Evolutionary conservation across 37 sponge, comb jelly and placozoan genomes (phyloP).

Genomic region (Tethya wilhelma): DNA sequence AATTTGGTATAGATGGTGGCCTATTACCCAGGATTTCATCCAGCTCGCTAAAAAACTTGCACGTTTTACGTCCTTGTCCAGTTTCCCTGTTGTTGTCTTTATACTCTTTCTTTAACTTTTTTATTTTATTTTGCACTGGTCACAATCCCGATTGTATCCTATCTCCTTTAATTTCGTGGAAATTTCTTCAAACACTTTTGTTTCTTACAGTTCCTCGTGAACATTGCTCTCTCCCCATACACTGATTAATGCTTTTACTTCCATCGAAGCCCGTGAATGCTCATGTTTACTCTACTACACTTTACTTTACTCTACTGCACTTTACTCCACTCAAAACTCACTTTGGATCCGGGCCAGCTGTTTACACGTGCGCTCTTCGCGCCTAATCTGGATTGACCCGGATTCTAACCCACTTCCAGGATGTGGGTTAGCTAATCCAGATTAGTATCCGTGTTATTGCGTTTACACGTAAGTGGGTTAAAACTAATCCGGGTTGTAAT

Average conservation of each 20-base stretch:
- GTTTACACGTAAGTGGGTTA: too few relatives aligned
- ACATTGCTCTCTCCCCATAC: not conserved
- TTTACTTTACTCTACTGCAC: too few relatives aligned
- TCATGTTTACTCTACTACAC: too few relatives aligned
- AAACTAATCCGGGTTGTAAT: too few relatives aligned
- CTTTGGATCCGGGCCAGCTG: too few relatives aligned
- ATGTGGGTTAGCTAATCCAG: too few relatives aligned
- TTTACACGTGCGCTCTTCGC: too few relatives aligned
- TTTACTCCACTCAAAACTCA: too few relatives aligned
- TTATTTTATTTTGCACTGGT: not conserved
- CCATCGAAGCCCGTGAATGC: not conserved
- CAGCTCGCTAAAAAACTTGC: not conserved
- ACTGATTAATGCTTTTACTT: not conserved
- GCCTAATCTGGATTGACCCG: too few relatives aligned
- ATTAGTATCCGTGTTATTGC: too few relatives aligned
- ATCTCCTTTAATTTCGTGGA: not conserved
- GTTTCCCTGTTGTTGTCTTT: not conserved
- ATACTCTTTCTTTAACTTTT: not conserved
- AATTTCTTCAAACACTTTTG: not conserved
- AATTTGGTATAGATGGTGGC: not conserved
- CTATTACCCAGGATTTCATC: not conserved
- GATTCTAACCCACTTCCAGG: too few relatives aligned
- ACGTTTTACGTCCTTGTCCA: not conserved
- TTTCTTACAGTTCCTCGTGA: not conserved
- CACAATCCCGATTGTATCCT: not conserved